phyloP scores from a whole-genome alignment of 2,797 vertebrate species.

The Kryptopterus vitreolus region DNA sequence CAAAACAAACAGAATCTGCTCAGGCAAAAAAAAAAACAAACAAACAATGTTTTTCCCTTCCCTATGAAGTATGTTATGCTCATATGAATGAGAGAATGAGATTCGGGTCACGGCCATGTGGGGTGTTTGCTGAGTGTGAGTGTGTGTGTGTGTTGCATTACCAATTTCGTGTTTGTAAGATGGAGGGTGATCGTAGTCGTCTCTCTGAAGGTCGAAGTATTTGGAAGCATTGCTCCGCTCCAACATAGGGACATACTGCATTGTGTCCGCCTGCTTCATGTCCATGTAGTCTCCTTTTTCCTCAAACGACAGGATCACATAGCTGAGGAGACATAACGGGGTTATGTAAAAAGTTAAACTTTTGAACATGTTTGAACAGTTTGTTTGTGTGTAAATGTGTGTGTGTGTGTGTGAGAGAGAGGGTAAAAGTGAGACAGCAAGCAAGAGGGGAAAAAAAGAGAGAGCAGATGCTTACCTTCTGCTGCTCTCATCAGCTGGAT shows the following conservation, averaged over 20 bases:
- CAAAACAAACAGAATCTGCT: not conserved
- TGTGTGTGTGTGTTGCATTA: conserved; percentile 55
- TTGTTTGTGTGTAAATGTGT: not conserved
- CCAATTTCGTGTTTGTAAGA: conserved; percentile 80
- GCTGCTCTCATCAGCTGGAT: conserved; percentile 91
- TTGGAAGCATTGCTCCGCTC: conserved; percentile 90
- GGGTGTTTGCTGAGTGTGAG: too few species aligned
- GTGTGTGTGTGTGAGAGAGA: not conserved
- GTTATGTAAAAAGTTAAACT: not conserved
- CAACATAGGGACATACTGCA: conserved; percentile 96
- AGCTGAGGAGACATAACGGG: conserved; percentile 71
- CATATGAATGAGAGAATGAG: not conserved
- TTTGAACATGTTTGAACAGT: not conserved
- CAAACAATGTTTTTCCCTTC: not conserved
- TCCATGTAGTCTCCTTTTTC: conserved; percentile 98
- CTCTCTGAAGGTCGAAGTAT: conserved; percentile 88
- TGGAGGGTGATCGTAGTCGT: conserved; percentile 90
- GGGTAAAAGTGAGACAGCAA: conserved; percentile 9
- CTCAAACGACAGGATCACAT: conserved; percentile 97
- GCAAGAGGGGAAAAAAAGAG: conserved; percentile 4
- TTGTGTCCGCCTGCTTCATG: conserved; percentile 94
- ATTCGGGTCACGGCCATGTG: not conserved
- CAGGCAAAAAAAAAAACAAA: not conserved
- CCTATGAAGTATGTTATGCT: not conserved
- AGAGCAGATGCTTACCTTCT: conserved; percentile 78